Base-by-base conservation (phyloP, 2,888 invertebrate genomes). In the Seira musarum region DNA sequence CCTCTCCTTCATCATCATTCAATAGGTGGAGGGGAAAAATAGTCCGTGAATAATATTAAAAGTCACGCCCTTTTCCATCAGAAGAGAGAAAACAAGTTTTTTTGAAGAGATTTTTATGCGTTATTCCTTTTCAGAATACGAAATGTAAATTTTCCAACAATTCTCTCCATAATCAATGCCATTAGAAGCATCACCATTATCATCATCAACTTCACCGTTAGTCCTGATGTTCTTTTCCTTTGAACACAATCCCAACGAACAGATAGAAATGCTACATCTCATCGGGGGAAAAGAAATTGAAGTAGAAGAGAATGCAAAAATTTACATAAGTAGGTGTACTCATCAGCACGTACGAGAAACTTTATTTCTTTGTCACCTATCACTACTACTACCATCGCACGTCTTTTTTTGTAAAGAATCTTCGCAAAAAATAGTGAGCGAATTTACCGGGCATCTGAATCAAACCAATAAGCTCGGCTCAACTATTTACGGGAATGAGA, bases 11-110 rank as follows among this genome's bases (percentile, higher is more conserved):
- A 30, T 8, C 30, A 30, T 30, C 30, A 30, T 30, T 30, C 8
- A 30, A 30, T 30, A 30, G 30, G 30, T 30, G 30, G 30, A 5
- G 30, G 30, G 30, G 30, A 30, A 30, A 30, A 30, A 30, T 30
- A 30, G 30, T 30, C 30, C 30, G 30, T 8, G 40, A 65, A 65
- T 65, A n/a, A 35, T 25, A 65, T 17, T 15, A 22, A 40, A 69
- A 25, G 49, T 69, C 25, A 69, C 68, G 49, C 68, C 68, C 49
- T 40, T 67, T 22, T 46, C 67, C 67, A 66, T 1, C 66, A 30
- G 30, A 63, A 63, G 21, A 63, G 17, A 13, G 25, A 74, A 17
- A 73, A 73, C n/a, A 74, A 74, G 17, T 25, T 74, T 67, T 46
- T 35, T n/a, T 13, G 60, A 71, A 35, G 61, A 57, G 53, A 17